A percentile compares a stretch with the other conserved stretches of the same genome.
These are phyloP conservation scores for Crocallis elinguaria DNA, from an alignment of 2,888 invertebrate genomes.

Conservation along the genomic window DNA sequence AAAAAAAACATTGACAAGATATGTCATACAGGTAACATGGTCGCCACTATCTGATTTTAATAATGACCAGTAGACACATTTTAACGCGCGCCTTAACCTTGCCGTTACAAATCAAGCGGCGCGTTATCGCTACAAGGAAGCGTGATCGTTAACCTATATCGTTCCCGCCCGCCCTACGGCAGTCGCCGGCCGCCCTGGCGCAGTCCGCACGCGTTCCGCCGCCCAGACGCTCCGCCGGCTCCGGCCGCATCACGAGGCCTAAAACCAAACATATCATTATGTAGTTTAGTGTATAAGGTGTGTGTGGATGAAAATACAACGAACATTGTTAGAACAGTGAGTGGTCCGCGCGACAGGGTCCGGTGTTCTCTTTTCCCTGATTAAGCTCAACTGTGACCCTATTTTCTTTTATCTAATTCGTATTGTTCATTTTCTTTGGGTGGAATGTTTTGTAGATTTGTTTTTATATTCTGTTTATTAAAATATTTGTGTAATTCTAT, in stretches of 20 bases:
- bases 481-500: background rate
- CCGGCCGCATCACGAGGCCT: conserved; percentile 62
- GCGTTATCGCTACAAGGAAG: conserved; percentile 57
- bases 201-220: conserved; percentile 51
- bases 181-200: conserved; percentile 76
- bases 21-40: background rate
- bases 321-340: conserved; percentile 14
- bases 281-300: conserved; percentile 39
- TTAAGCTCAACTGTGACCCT: background rate
- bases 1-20: too few species aligned
- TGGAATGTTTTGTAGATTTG: background rate
- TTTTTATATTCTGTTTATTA: background rate
- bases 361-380: background rate
- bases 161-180: conserved; percentile 50
- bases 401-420: conserved; percentile 6
- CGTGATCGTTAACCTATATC: conserved; percentile 77
- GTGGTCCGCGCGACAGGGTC: conserved; percentile 8
- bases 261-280: conserved; percentile 73
- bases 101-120: conserved; percentile 41
- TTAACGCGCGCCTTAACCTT: conserved; percentile 43
- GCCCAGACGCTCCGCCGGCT: conserved; percentile 3
- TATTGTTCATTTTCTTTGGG: conserved; percentile 5
- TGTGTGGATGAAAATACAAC: background rate
- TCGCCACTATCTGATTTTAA: background rate
- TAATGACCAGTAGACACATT: background rate